Base-by-base conservation (phyloP, 2,797 vertebrate genomes). In the Myotis myotis region DNA sequence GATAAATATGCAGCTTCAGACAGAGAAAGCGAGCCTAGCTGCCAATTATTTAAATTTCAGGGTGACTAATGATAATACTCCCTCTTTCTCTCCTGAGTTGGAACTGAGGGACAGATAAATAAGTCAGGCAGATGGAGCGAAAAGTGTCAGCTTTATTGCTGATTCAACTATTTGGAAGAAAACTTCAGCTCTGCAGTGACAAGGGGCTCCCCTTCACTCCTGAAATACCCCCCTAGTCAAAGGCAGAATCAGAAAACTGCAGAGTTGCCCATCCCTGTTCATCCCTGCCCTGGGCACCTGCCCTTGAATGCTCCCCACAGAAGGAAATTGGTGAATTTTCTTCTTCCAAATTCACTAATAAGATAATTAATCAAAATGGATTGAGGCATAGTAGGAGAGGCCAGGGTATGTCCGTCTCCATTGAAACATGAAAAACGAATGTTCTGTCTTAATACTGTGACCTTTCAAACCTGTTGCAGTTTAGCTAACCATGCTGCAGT, bases 41-140 rank as follows among this genome's bases (percentile, higher is more conserved):
- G 44, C 25, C 76, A 55, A 15, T 93, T 86, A 75, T 71, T 93
- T 93, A 87, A 66, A 60, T 78, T 92, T 82, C 44, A 87, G 68
- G 38, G 36, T 89, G 62, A 92, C 38, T 19, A 38, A 60, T 85
- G 83, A 83, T 47, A 78, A 85, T 62, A 49, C 5, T 20, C 7
- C 10, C 30, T 79, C 60, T 94, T 95, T 62, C 36, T 86, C 47
- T 78, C 71, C 38, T 66, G 79, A 86, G 41, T 36, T 57, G 12
- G 82, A 84, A 75, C 49, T 25, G 60, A 76, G 28, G 41, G 62
- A 87, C 49, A 91, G 47, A 71, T 60, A 60, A 47, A 53, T 64
- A 87, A 84, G 41, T 72, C n/a, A 87, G n/a, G 76, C 60, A 70
- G 55, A 81, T 44, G 23, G 66, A 60, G 55, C 38, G 44, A n/a